These are phyloP conservation scores for Seira musarum DNA, from an alignment of 2,888 invertebrate species.

Conservation along the genomic window DNA sequence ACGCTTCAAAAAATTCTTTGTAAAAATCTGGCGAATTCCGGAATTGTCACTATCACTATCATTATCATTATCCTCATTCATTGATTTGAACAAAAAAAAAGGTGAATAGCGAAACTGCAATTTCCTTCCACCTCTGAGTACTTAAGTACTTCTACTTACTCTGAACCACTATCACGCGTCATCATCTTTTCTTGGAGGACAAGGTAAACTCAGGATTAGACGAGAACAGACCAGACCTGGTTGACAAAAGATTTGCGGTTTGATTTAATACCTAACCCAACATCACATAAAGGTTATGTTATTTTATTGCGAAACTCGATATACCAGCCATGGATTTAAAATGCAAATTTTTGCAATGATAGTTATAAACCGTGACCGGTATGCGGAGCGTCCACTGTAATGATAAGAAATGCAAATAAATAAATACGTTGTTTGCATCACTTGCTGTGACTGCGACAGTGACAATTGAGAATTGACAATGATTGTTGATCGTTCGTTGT, in stretches of 20 bases:
- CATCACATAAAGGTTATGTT: slow-evolving; percentile 47
- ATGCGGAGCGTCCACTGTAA: too few species aligned
- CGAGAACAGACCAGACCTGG: too few species aligned
- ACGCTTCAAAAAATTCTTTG: too few species aligned
- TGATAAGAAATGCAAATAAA: too few species aligned
- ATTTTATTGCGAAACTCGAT: too few species aligned
- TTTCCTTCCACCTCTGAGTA: slow-evolving; percentile 52
- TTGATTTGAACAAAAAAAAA: slow-evolving; percentile 33
- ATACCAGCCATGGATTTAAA: too few species aligned
- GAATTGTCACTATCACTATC: too few species aligned
- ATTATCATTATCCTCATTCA: slow-evolving; percentile 51
- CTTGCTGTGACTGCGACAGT: not conserved
- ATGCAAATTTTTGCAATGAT: slow-evolving; percentile 11
- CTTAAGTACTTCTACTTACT: too few species aligned
- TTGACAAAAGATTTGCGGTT: slow-evolving; percentile 54
- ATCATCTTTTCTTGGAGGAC: slow-evolving; percentile 52
- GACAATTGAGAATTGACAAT: too few species aligned
- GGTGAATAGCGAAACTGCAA: not conserved
- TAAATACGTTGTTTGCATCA: not conserved
- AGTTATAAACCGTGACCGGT: slow-evolving; percentile 36
- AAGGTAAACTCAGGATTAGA: slow-evolving; percentile 52
- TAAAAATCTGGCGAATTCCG: slow-evolving; percentile 39
- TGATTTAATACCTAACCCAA: not conserved
- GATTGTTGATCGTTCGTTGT: not conserved
- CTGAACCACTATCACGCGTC: slow-evolving; percentile 5